Base-by-base conservation (phyloP, 2,888 invertebrate genomes). In the Cheilosia vulpina region DNA sequence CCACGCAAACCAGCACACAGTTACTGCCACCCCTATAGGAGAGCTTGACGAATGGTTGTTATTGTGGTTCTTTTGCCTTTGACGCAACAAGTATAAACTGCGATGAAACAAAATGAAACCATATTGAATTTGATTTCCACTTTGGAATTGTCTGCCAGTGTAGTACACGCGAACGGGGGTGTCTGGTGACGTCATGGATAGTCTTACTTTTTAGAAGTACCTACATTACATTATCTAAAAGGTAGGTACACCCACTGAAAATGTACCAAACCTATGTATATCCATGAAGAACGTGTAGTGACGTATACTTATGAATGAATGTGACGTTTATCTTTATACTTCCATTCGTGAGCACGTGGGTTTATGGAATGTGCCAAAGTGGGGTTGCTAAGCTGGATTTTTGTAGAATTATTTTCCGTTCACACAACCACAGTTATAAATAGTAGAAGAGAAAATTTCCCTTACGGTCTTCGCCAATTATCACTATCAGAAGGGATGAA, bases 41-140 rank as follows among this genome's bases (percentile, higher is more conserved):
- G 38, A 58, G 65, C 50, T 57, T 75, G 63, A 69, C 69, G 69
- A 75, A 79, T 72, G 79, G 58, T 43, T 45, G n/a, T 58, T 58
- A 41, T 34, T 43, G 69, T 41, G 69, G 47, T 68, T 43, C 19
- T 27, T 43, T 68, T 31, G n/a, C 17, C 13, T 43, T 69, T 81
- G 80, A 75, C 75, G 80, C 80, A 81, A 81, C 80, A 81, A 75
- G 80, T 75, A 52, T 24, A 21, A 52, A 45, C 38, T 27, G 4
- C 17, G 24, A 57, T 31, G 15, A 19, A 55, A 57, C 38, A 31
- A 27, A 43, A 68, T 7, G 27, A 17, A 17, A 24, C 66, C 53
- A 68, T 68, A 68, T 68, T 68, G 66, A 31, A 45, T 45, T 27
- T 13, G n/a, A n/a, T 65, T 52, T 27, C 13, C 21, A 52, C 24